These are phyloP conservation scores for Tadarida brasiliensis DNA, from an alignment of 2,797 vertebrate species.

Conservation along the genomic window DNA sequence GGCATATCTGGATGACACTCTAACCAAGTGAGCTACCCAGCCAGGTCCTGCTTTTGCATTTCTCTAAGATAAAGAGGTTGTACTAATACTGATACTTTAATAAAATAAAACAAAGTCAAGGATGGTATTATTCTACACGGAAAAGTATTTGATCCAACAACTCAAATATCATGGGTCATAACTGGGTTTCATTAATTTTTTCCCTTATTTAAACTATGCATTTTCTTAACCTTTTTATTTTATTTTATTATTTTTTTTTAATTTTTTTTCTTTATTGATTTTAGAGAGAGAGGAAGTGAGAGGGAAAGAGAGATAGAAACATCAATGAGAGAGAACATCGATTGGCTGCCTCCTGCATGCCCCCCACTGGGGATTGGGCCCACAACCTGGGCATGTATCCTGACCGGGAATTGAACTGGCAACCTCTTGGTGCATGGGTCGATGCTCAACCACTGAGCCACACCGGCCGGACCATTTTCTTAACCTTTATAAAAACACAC, in stretches of 20 bases:
- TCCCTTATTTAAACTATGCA: background rate
- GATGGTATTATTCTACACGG: background rate
- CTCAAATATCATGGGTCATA: slow-evolving; percentile 63
- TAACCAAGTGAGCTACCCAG: background rate
- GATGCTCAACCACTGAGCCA: too few relatives aligned
- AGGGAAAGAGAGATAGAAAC: too few relatives aligned
- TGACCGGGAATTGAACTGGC: too few relatives aligned
- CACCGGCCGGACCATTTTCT: too few relatives aligned
- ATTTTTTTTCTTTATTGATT: too few relatives aligned
- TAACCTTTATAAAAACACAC: slow-evolving; percentile 33
- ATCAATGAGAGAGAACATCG: too few relatives aligned
- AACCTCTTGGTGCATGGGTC: too few relatives aligned
- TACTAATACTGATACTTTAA: slow-evolving; percentile 23
- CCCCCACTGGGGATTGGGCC: too few relatives aligned
- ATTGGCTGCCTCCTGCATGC: too few relatives aligned
- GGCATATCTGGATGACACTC: background rate
- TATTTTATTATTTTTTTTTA: too few relatives aligned
- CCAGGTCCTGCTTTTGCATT: slow-evolving; percentile 29
- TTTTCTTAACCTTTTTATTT: slow-evolving; percentile 51
- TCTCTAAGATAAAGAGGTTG: slow-evolving; percentile 55
- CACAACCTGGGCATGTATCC: too few relatives aligned
- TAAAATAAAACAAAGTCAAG: slow-evolving; percentile 38
- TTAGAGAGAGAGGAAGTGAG: too few relatives aligned
- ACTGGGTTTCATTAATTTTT: slow-evolving; percentile 44
- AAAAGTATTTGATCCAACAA: slow-evolving; percentile 60